Conservation (phyloP, 2,797 vertebrate genomes). For the Syngnathus rostellatus region DNA sequence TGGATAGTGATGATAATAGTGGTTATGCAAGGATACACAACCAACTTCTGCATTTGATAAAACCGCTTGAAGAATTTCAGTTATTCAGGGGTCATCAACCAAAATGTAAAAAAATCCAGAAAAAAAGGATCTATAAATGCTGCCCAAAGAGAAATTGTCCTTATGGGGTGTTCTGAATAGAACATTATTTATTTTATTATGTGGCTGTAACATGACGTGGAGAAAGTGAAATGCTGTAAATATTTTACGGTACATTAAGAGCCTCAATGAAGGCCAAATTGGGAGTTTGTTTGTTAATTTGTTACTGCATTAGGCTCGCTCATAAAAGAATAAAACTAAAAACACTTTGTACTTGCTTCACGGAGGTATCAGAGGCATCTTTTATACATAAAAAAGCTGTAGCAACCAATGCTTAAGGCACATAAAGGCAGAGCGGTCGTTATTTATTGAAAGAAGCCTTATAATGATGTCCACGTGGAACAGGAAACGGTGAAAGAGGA, state of each 20-base stretch:
- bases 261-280: not conserved
- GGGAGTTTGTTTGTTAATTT: not conserved
- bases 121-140: too few species aligned
- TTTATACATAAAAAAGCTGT: not conserved
- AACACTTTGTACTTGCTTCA: not conserved
- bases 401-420: not conserved
- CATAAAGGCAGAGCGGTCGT: not conserved
- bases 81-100: too few species aligned
- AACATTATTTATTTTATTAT: not conserved
- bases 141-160: not conserved
- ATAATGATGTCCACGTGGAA: slow-evolving; percentile 5
- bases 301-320: not conserved
- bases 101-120: too few species aligned
- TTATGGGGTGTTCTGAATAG: not conserved
- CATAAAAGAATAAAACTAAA: not conserved
- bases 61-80: too few species aligned
- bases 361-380: not conserved
- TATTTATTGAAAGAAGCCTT: slow-evolving; percentile 6
- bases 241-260: not conserved
- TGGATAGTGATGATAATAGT: too few species aligned
- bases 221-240: not conserved
- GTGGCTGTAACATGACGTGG: not conserved
- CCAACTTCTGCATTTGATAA: too few species aligned
- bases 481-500: slow-evolving; percentile 8
- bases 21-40: too few species aligned